Evolutionary conservation across 1,140 invertebrate genomes (phyloP).

Genomic region (Drosophila willistoni): DNA sequence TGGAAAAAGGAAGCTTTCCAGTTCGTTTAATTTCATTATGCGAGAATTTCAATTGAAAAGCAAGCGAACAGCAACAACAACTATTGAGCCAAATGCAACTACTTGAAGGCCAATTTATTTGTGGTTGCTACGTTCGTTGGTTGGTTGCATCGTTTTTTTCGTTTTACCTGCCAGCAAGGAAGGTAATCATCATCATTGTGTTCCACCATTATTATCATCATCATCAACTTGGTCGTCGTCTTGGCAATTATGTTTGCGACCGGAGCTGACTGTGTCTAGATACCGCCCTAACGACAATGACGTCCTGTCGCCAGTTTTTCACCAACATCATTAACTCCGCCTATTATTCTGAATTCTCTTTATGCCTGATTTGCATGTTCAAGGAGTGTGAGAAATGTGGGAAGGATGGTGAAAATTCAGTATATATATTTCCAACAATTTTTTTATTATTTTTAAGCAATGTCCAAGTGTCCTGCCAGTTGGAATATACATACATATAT

Average conservation of each 20-base stretch:
- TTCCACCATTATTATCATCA: slow-evolving; percentile 25
- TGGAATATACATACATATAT: no score
- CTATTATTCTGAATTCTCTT: not conserved
- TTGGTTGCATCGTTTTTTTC: slow-evolving; percentile 33
- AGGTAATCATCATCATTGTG: slow-evolving; percentile 51
- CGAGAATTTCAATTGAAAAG: slow-evolving; percentile 56
- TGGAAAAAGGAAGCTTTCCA: slow-evolving; percentile 77
- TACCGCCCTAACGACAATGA: slow-evolving; percentile 18
- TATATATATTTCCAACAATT: no score
- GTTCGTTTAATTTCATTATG: slow-evolving; percentile 70
- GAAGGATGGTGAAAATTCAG: no score
- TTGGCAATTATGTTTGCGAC: slow-evolving; percentile 25
- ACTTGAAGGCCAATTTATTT: slow-evolving; percentile 44
- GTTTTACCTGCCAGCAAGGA: slow-evolving; percentile 18
- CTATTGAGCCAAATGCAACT: slow-evolving; percentile 31
- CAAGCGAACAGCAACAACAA: slow-evolving; percentile 19
- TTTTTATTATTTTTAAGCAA: no score
- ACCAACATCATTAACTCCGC: not conserved
- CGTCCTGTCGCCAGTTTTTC: slow-evolving; percentile 20
- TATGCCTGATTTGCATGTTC: slow-evolving; percentile 5
- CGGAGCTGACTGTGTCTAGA: slow-evolving; percentile 23
- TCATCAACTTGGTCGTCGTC: slow-evolving; percentile 36
- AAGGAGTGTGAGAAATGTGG: not conserved
- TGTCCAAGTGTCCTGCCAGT: no score
- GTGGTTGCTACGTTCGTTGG: not conserved